Evolutionary conservation across 2,113 vertebrate species (phyloP).

Genomic region (Clarias magur): DNA sequence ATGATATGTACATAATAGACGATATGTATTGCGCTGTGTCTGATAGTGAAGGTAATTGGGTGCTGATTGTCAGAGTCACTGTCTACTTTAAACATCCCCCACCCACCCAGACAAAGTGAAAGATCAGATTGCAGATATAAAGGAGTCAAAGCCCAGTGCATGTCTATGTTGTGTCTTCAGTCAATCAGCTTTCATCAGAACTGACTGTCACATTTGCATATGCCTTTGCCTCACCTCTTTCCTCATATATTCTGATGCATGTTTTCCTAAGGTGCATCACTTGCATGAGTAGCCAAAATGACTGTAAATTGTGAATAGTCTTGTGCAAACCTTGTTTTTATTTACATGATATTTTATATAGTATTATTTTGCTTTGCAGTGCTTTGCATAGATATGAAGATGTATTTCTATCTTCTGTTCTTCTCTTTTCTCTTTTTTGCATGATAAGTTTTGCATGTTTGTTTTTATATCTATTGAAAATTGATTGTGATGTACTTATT

Average conservation of each 20-base stretch:
- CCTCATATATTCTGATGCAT: constrained; percentile 60
- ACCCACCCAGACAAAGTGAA: constrained; percentile 75
- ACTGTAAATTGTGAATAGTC: constrained; percentile 45
- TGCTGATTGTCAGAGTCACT: constrained; percentile 77
- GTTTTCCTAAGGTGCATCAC: constrained; percentile 60
- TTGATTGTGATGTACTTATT: constrained; percentile 91
- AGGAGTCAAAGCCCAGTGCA: constrained; percentile 71
- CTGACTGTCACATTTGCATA: constrained; percentile 63
- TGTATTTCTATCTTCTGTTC: constrained; percentile 60
- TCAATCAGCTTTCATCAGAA: constrained; percentile 66
- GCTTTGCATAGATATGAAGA: constrained; percentile 64
- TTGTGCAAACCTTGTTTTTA: constrained; percentile 7
- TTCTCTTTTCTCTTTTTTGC: constrained; percentile 73
- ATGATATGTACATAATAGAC: constrained; percentile 95
- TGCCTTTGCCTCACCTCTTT: constrained; percentile 60
- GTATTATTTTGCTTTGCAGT: constrained; percentile 14
- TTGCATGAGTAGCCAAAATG: constrained; percentile 48
- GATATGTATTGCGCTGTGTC: constrained; percentile 98
- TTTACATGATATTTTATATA: not conserved
- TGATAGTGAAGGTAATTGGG: constrained; percentile 98
- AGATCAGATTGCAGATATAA: constrained; percentile 61
- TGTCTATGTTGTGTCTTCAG: constrained; percentile 69
- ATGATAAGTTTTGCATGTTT: constrained; percentile 80
- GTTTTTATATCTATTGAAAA: constrained; percentile 70
- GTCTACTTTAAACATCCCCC: constrained; percentile 75